Evolutionary conservation across 2,888 invertebrate genomes (phyloP), one percentile per base, ranked within the genome.

Genomic region (Drosophila subsilvestris): DNA sequence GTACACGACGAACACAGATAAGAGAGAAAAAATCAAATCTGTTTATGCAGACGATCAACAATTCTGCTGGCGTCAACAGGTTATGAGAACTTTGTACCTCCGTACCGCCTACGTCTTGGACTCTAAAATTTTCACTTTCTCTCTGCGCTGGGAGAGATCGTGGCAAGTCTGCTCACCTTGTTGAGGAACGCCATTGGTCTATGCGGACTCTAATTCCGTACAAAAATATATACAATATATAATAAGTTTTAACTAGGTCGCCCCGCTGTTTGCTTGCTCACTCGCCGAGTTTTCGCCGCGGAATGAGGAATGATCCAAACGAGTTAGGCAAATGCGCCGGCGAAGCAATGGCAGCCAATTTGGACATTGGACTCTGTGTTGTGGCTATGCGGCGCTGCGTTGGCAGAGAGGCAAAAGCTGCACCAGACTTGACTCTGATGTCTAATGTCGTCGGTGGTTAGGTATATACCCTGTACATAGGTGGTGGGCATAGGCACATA

Each of bases 181-280:
- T 89, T 89, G 44, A 89, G 75, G 74, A 89, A 90, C 54, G 90
- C 88, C 89, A 89, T 70, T 74, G 49, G 53, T 43, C 49, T 53
- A 32, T 63, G 61, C 53, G 32, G 57, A 65, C 58, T 62, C 49
- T 65, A 25, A 22, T 51, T 45, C 55, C 49, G 53, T 25, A 29
- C 22, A 6, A 37, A 44, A 25, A 25, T 25, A 25, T 49, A 44
- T 29, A 32, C 48, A 57, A 51, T 37, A 17, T 49, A 55, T 66
- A 45, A 54, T 54, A 14, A 37, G 59, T 37, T 58, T 51, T 63
- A 55, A 57, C 22, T 73, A 20, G 76, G 75, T 76, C 71, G 69
- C 67, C 70, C 7, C 75, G 65, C 58, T 63, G 78, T n/a, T 25
- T 48, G 66, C 29, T 66, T 6, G 45, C 57, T 29, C 29, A 51